Conservation (phyloP, 37 sponge, comb jelly and placozoan species). For the Theonella swinhoei region DNA sequence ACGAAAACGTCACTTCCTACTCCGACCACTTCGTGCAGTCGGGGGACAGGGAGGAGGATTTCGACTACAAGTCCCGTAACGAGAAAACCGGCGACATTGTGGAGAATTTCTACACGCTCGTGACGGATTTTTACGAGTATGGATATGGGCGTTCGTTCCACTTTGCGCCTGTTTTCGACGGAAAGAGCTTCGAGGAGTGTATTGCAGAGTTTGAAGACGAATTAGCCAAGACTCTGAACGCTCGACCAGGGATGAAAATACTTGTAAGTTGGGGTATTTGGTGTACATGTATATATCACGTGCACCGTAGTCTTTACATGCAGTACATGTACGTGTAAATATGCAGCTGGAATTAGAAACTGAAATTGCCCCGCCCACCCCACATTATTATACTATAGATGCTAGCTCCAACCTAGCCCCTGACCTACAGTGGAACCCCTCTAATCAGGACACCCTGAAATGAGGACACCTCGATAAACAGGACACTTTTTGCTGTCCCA, state of each 20-base stretch:
- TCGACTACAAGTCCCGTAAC: conserved; percentile 25
- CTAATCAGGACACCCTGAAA: too few species aligned
- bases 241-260: conserved; percentile 61
- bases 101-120: conserved; percentile 53
- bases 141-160: conserved; percentile 82
- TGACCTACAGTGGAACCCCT: too few species aligned
- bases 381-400: too few species aligned
- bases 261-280: conserved; percentile 68
- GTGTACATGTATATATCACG: too few species aligned
- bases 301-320: not conserved
- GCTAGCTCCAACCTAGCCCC: too few species aligned
- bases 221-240: conserved; percentile 22
- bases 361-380: too few species aligned
- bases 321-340: not conserved
- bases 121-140: conserved; percentile 85
- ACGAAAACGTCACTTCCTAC: conserved; percentile 6
- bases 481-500: too few species aligned
- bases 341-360: too few species aligned
- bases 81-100: conserved; percentile 22
- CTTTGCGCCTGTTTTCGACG: conserved; percentile 55
- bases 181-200: conserved; percentile 46
- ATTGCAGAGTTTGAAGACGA: conserved; percentile 39
- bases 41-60: not conserved
- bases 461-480: too few species aligned
- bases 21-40: not conserved